These are phyloP conservation scores for Dinoponera quadriceps DNA, from an alignment of 1,140 invertebrate species.

Conservation along the genomic window DNA sequence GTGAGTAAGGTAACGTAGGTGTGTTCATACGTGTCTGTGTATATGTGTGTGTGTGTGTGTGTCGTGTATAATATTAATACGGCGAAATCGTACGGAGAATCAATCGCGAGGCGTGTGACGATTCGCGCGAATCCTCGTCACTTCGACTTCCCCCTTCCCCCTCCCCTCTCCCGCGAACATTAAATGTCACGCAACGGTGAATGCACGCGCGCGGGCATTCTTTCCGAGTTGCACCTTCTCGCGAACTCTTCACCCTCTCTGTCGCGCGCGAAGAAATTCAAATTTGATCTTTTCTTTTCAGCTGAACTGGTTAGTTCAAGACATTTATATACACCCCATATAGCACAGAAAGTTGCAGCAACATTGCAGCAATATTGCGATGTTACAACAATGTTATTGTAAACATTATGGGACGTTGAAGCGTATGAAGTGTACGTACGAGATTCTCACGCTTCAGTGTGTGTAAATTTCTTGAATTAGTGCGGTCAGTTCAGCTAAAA, in stretches of 20 bases:
- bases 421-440: too few relatives aligned
- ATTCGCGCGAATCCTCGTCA: conserved; percentile 20
- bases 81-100: conserved; percentile 23
- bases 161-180: conserved; percentile 4
- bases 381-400: too few relatives aligned
- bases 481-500: too few relatives aligned
- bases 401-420: too few relatives aligned
- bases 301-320: too few relatives aligned
- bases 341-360: too few relatives aligned
- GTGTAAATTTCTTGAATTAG: too few relatives aligned
- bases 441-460: too few relatives aligned
- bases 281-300: too few relatives aligned
- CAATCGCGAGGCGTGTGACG: conserved; percentile 4
- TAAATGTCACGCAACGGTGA: not conserved
- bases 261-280: not conserved
- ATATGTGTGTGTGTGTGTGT: too few relatives aligned
- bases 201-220: not conserved
- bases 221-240: not conserved
- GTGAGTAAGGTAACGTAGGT: conserved; percentile 6
- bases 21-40: not conserved
- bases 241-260: not conserved
- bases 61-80: not conserved
- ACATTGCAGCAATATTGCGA: too few relatives aligned
- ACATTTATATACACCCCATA: too few relatives aligned
- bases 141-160: not conserved